Base-by-base conservation (phyloP, 1,140 invertebrate species). In the Aphaenogaster floridana region DNA sequence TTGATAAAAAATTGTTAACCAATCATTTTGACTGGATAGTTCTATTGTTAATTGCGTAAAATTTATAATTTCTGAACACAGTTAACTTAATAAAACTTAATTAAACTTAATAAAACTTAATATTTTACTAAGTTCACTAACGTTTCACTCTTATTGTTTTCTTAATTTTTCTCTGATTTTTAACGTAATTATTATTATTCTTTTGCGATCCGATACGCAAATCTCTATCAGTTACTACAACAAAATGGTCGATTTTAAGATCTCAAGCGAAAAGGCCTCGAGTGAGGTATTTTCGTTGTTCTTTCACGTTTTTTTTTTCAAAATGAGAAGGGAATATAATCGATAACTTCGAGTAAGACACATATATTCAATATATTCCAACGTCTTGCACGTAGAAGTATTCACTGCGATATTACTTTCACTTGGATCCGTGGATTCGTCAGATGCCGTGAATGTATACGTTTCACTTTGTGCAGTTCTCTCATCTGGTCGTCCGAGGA, bases 371-470 rank as follows among this genome's bases (percentile, higher is more conserved):
- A 15, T 8, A 7, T 13, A 13, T 48, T 54, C n/a, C 48, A 48
- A 79, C 77, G n/a, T 34, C 0, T 76, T 2, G 2, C 36, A 13
- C 8, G 39, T 61, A 48, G 36, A 76, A 15, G 5, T 45, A 57
- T 50, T 7, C 28, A 15, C 61, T 80, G 48, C 15, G 50, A 71
- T 66, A 71, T 76, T 92, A 92, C 91, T 89, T 93, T 91, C 87
- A 86, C 89, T 71, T 7, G 89, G 39, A 69, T 91, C 79, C n/a
- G 50, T 42, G 39, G 83, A 87, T 74, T 71, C 87, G 34, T 91
- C 89, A 1, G 78, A 85, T 57, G 54, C 85, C 45, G 88, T 78
- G 3, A 74, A 42, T 42, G 11, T 15, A 54, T 42, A 81, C 13
- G n/a, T 85, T 39, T 11, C 57, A 63, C 45, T 87, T 63, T 42